These are phyloP conservation scores for Ericerus pela DNA, from an alignment of 1,140 invertebrate species.

Conservation along the genomic window DNA sequence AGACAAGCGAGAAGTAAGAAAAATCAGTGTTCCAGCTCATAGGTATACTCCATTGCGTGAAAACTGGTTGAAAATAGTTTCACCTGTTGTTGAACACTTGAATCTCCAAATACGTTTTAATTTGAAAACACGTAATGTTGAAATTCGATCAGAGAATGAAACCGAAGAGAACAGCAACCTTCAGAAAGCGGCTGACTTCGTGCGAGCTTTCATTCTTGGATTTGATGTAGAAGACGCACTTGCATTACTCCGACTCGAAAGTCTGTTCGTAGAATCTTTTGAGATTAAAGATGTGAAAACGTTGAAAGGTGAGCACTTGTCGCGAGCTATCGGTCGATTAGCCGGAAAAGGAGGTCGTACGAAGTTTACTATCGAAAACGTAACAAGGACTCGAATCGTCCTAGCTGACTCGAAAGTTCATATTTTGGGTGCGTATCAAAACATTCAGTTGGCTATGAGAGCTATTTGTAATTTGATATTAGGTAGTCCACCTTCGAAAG, in stretches of 20 bases:
- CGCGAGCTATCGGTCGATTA: constrained; percentile 85
- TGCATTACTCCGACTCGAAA: constrained; percentile 85
- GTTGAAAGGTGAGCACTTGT: constrained; percentile 87
- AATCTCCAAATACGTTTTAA: constrained; percentile 91
- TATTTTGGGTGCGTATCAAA: constrained; percentile 93
- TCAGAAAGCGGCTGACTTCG: constrained; percentile 97
- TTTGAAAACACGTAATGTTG: constrained; percentile 76
- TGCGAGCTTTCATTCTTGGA: constrained; percentile 87
- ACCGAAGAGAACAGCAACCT: constrained; percentile 78
- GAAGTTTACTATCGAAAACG: constrained; percentile 98
- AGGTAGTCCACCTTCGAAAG: constrained; percentile 88
- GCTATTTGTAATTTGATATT: constrained; percentile 97
- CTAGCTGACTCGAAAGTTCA: constrained; percentile 93
- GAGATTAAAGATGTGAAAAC: constrained; percentile 94
- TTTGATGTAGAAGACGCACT: constrained; percentile 97
- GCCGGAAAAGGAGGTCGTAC: constrained; percentile 95
- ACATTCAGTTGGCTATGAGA: constrained; percentile 85
- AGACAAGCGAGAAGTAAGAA: constrained; percentile 32
- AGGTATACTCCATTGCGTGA: constrained; percentile 88
- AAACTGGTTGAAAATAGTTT: constrained; percentile 95
- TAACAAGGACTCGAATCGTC: constrained; percentile 95
- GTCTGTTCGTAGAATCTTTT: constrained; percentile 94
- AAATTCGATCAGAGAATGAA: constrained; percentile 57
- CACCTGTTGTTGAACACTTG: constrained; percentile 88
- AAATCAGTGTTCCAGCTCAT: constrained; percentile 51